Conservation (phyloP, 2,888 invertebrate genomes). For the Ditula angustiorana region DNA sequence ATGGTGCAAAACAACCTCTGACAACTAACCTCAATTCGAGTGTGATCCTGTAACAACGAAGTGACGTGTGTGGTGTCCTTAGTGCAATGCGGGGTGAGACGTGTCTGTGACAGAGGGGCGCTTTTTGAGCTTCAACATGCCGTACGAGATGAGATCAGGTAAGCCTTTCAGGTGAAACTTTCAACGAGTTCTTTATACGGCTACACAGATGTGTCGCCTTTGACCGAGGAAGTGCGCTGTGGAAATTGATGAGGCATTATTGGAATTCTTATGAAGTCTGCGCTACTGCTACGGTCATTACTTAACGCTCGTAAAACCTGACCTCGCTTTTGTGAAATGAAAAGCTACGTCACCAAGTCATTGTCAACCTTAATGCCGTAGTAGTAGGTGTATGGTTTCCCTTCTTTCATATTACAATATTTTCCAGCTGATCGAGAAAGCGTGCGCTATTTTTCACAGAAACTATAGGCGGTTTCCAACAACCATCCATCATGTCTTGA, state of each 20-base stretch:
- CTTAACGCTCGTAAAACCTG: conserved; percentile 39
- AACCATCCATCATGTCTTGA: conserved; percentile 25
- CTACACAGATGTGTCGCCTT: conserved; percentile 28
- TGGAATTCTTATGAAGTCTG: conserved; percentile 29
- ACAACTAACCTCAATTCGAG: conserved; percentile 49
- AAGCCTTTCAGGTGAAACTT: conserved; percentile 57
- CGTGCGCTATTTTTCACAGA: conserved; percentile 7
- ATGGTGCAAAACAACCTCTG: conserved; percentile 60
- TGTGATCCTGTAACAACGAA: conserved; percentile 51
- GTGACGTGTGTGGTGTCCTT: conserved; percentile 52
- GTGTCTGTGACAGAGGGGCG: conserved; percentile 71
- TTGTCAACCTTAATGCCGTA: conserved; percentile 17
- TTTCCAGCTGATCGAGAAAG: conserved; percentile 32
- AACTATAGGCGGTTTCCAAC: conserved; percentile 22
- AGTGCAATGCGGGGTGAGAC: conserved; percentile 70
- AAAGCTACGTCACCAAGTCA: conserved; percentile 15
- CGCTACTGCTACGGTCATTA: conserved; percentile 28
- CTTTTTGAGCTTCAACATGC: conserved; percentile 77
- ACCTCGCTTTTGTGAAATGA: conserved; percentile 31
- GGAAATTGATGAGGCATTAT: conserved; percentile 19
- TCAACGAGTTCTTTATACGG: conserved; percentile 32
- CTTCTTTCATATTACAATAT: not conserved
- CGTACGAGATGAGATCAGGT: conserved; percentile 82
- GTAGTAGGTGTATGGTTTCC: conserved; percentile 18
- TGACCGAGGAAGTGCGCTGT: conserved; percentile 1